Evolutionary conservation across 2,797 vertebrate genomes (phyloP).

Genomic region (Lycodopsis pacificus): DNA sequence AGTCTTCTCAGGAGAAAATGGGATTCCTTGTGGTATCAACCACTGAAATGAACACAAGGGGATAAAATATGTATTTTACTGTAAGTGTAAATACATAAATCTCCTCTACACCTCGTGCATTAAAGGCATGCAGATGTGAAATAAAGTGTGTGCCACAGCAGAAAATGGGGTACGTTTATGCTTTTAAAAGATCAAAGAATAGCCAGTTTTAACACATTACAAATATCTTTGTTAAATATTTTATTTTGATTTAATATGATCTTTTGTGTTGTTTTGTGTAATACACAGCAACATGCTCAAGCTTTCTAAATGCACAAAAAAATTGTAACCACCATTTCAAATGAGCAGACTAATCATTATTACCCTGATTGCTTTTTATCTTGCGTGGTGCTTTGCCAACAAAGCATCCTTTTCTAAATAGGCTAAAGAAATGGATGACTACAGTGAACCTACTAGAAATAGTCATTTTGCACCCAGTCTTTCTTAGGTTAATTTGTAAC

Average conservation of each 20-base stretch:
- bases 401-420: constrained; percentile 53
- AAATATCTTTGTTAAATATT: constrained; percentile 20
- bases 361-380: constrained; percentile 8
- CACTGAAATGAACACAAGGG: constrained; percentile 22
- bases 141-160: background rate
- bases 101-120: background rate
- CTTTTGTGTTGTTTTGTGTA: constrained; percentile 14
- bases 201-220: background rate
- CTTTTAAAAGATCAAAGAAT: constrained; percentile 19
- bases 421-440: constrained; percentile 43
- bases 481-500: constrained; percentile 52
- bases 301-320: constrained; percentile 15
- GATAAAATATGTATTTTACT: constrained; percentile 2
- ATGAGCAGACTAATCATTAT: constrained; percentile 20
- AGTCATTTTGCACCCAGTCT: constrained; percentile 50
- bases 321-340: constrained; percentile 1
- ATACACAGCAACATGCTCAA: constrained; percentile 5
- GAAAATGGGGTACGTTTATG: background rate
- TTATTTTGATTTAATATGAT: background rate
- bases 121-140: background rate
- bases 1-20: constrained; percentile 38
- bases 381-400: constrained; percentile 21
- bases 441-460: constrained; percentile 52
- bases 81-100: background rate
- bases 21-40: constrained; percentile 18